Conservation (phyloP, 2,888 invertebrate species). For the Macrosoma leucophasiata region DNA sequence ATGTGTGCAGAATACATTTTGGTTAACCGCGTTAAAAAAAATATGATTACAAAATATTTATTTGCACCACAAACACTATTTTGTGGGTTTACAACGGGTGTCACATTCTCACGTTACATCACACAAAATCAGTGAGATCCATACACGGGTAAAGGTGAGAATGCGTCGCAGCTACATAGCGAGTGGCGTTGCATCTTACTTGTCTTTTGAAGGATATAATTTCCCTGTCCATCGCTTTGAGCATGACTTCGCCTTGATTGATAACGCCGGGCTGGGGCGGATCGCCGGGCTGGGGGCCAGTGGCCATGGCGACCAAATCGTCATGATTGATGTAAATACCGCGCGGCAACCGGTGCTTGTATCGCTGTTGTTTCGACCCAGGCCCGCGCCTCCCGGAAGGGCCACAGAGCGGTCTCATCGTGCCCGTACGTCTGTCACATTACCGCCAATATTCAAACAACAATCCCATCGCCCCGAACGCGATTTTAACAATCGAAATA, state of each 20-base stretch:
- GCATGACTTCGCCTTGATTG: slow-evolving; percentile 87
- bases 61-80: slow-evolving; percentile 13
- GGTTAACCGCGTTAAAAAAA: too few relatives aligned
- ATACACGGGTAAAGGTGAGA: slow-evolving; percentile 53
- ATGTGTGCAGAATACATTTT: slow-evolving; percentile 71
- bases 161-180: slow-evolving; percentile 55
- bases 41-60: too few relatives aligned
- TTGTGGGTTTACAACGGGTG: slow-evolving; percentile 20
- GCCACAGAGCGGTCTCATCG: slow-evolving; percentile 86
- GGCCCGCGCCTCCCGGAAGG: slow-evolving; percentile 77
- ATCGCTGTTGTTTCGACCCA: slow-evolving; percentile 69
- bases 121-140: slow-evolving; percentile 34
- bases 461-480: slow-evolving; percentile 20
- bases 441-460: slow-evolving; percentile 57
- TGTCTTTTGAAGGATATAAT: slow-evolving; percentile 95
- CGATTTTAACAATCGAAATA: slow-evolving; percentile 14
- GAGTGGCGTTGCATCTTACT: slow-evolving; percentile 81
- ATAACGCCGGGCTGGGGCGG: slow-evolving; percentile 62
- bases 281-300: slow-evolving; percentile 80
- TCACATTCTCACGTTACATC: slow-evolving; percentile 62
- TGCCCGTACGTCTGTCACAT: slow-evolving; percentile 85
- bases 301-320: slow-evolving; percentile 94
- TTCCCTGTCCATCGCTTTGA: slow-evolving; percentile 95
- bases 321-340: slow-evolving; percentile 99
- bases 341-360: slow-evolving; percentile 92